Base-by-base conservation (phyloP, 2,888 invertebrate genomes). In the Alloplasta piceator region DNA sequence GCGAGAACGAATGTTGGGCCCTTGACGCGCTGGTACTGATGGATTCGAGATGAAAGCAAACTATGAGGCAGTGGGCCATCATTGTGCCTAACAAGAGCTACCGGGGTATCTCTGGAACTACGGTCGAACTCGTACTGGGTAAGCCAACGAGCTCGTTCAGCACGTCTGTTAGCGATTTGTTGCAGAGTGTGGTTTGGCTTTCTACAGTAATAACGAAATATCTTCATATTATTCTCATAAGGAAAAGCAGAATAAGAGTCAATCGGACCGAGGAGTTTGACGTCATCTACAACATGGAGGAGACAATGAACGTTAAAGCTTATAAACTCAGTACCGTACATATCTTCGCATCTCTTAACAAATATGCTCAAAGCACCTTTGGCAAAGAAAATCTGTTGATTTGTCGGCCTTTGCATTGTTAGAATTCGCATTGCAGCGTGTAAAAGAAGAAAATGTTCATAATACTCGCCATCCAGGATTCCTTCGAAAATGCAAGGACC, bases 401-500 rank as follows among this genome's bases (percentile, higher is more conserved):
- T 14, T 38, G 52, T 58, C 16, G 70, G 61, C 39, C 43, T 61
- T 64, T 6, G 79, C 60, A 64, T 38, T 38, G 50, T 48, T n/a
- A 38, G 6, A 38, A 12, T 12, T 4, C 64, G 64, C 26, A 46
- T 26, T 48, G 63, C 48, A 12, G 72, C 16, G 41, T 70, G 60
- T 12, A 84, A 71, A 4, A 84, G 48, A 38, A 75, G 43, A 52
- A 80, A 81, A 67, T 84, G 78, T 5, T 58, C 6, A 12, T 81
- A 81, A 7, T 67, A 7, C 6, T 81, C 77, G 16, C 72, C 64
- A 43, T 2, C 9, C 7, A 82, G 63, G 55, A 83, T 68, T 3
- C 55, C 58, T 10, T 64, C n/a, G 26, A 87, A 71, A 14, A 84
- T 83, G 26, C 83, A 82, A n/a, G 85, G 82, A 4, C 87, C 87